Evolutionary conservation across 2,888 invertebrate species (phyloP), one percentile per base, ranked within the genome.

Genomic region (Plusia festucae): DNA sequence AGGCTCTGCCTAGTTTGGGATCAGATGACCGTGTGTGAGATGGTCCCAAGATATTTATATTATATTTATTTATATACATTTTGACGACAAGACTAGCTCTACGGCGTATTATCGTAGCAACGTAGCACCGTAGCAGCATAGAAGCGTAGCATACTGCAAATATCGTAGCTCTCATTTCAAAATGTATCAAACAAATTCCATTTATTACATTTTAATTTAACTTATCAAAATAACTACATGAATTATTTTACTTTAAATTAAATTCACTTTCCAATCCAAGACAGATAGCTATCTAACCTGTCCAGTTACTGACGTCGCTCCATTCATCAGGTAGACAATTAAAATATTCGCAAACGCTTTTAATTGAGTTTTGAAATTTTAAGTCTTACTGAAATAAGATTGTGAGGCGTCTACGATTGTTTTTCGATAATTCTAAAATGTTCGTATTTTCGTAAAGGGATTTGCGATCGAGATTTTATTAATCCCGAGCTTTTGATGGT

Each of bases 301-400:
- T 73, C 79, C 64, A 16, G 71, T 32, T 68, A 18, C 60, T 54
- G 54, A 85, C 86, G 78, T 86, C 77, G 63, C 64, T 59, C 81
- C 79, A 87, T 87, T 87, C 82, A 85, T 84, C 85, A 85, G 80
- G 65, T 65, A 82, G 76, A 87, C 86, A 87, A 86, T 87, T 83
- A 84, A 83, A 85, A 78, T 84, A 84, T 83, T 83, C 63, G 81
- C 83, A 79, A 81, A 73, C 68, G 53, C 70, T 79, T 84, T 85
- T 87, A 87, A 88, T 88, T 88, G 85, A 86, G 85, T 87, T 87
- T 85, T 80, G 68, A 71, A 80, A 84, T 73, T 79, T 67, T 66
- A 68, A 78, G 70, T 83, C 78, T 73, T 65, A 57, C 53, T 13
- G 55, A 53, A 67, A 53, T 67, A 67, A 68, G 61, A 76, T 78